Evolutionary conservation across 2,888 invertebrate species (phyloP).

Genomic region (Microctonus aethiopoides): DNA sequence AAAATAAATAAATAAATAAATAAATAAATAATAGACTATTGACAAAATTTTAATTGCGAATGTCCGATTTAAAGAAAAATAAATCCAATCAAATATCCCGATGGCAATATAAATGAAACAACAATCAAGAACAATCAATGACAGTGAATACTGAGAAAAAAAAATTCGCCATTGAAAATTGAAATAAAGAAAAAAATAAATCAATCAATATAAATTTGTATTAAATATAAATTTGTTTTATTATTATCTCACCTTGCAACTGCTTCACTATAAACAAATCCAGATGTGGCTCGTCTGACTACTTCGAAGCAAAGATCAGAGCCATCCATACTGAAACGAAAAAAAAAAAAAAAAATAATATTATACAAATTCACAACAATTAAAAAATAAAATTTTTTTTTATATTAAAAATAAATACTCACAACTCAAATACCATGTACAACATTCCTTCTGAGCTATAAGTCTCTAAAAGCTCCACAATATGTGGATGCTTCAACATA

Average conservation of each 20-base stretch:
- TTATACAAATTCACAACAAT: neutral
- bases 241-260: slow-evolving; percentile 87
- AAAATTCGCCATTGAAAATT: too few relatives aligned
- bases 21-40: too few relatives aligned
- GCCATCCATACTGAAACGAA: slow-evolving; percentile 92
- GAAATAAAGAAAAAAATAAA: too few relatives aligned
- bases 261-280: slow-evolving; percentile 99
- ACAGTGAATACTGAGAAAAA: too few relatives aligned
- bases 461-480: slow-evolving; percentile 96
- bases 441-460: slow-evolving; percentile 99
- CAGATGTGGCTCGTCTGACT: slow-evolving; percentile 92
- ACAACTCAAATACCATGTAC: slow-evolving; percentile 99
- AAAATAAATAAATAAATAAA: too few relatives aligned
- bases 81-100: too few relatives aligned
- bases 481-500: slow-evolving; percentile 98
- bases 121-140: too few relatives aligned
- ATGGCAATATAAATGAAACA: too few relatives aligned
- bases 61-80: too few relatives aligned
- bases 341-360: slow-evolving; percentile 27
- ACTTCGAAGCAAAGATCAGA: slow-evolving; percentile 99
- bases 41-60: too few relatives aligned
- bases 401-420: slow-evolving; percentile 70
- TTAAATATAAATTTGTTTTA: neutral
- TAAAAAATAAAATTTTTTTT: neutral
- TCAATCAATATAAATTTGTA: too few relatives aligned